A percentile compares a stretch with the other conserved stretches of the same genome.
phyloP scores from a whole-genome alignment of 2,888 invertebrate species.

The Caenorhabditis sp. region DNA sequence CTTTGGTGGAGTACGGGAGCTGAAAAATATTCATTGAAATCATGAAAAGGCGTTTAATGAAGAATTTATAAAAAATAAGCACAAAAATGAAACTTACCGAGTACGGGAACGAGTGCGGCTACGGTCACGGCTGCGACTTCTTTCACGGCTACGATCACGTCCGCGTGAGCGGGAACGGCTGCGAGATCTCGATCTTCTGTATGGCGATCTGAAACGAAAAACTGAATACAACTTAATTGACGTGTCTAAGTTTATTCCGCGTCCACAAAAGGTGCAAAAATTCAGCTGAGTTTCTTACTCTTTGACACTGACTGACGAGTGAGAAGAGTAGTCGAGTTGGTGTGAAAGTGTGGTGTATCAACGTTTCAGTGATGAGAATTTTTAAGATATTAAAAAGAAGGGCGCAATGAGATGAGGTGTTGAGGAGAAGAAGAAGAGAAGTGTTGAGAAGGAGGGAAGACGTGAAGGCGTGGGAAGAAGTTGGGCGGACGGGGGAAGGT shows the following conservation, averaged over 20 bases:
- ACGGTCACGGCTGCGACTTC: constrained; percentile 34
- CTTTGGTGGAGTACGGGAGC: constrained; percentile 41
- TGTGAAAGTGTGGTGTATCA: background rate
- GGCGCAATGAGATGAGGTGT: constrained; percentile 26
- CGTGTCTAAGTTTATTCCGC: background rate
- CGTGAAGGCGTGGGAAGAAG: constrained; percentile 14
- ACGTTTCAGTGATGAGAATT: background rate
- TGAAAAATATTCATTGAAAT: constrained; percentile 20
- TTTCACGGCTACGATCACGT: constrained; percentile 39
- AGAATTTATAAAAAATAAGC: background rate
- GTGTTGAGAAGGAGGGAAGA: constrained; percentile 31
- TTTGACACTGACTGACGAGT: too few species aligned
- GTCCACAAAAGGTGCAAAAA: too few species aligned
- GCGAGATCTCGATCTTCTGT: constrained; percentile 36
- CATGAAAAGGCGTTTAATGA: too few species aligned
- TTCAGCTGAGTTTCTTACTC: background rate
- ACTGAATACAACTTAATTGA: background rate
- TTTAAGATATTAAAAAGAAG: constrained; percentile 4
- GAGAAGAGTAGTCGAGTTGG: too few species aligned
- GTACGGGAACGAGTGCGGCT: constrained; percentile 36
- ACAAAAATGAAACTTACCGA: constrained; percentile 18
- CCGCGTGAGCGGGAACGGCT: constrained; percentile 36
- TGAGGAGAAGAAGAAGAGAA: constrained; percentile 31
- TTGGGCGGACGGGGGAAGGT: constrained; percentile 34
- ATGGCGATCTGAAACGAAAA: constrained; percentile 32